phyloP scores from a whole-genome alignment of 2,888 invertebrate genomes.

The Caprella mutica region DNA sequence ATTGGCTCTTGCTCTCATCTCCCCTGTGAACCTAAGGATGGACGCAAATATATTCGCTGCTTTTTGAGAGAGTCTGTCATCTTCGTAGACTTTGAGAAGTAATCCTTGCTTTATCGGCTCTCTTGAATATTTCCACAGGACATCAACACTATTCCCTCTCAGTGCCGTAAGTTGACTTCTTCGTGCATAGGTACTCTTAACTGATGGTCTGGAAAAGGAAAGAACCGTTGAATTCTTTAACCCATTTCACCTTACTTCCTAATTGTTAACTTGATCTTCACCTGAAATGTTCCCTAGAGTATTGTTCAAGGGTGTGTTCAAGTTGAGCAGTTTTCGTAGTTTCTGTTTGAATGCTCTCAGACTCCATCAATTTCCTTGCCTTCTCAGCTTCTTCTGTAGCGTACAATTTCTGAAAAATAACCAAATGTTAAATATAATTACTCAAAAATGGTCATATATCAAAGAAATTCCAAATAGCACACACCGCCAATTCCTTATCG shows the following conservation, averaged over 20 bases:
- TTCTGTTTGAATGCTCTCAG: neutral
- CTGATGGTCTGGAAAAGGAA: too few relatives aligned
- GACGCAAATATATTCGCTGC: constrained; percentile 89
- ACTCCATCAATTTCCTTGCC: constrained; percentile 1
- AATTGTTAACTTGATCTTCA: neutral
- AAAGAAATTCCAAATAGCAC: too few relatives aligned
- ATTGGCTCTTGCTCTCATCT: constrained; percentile 84
- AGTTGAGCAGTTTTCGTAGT: neutral
- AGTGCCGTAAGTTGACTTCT: constrained; percentile 75
- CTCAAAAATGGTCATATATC: too few relatives aligned
- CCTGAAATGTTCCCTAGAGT: constrained; percentile 5
- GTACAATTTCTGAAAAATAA: constrained; percentile 2
- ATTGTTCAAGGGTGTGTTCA: constrained; percentile 4
- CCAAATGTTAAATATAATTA: too few relatives aligned
- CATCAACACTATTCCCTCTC: constrained; percentile 63
- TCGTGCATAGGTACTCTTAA: too few relatives aligned
- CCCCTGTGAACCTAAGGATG: constrained; percentile 96
- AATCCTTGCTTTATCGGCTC: constrained; percentile 91
- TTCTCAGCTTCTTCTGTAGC: constrained; percentile 7
- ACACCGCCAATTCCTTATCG: constrained; percentile 72
- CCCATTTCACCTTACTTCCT: too few relatives aligned
- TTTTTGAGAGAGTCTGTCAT: too few relatives aligned
- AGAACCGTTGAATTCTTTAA: too few relatives aligned
- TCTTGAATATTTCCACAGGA: constrained; percentile 85
- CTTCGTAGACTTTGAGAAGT: constrained; percentile 77